Percentiles rank a stretch among this genome's conserved stretches.
Evolutionary conservation across 2,113 vertebrate species (phyloP).

Genomic region (Motacilla alba): DNA sequence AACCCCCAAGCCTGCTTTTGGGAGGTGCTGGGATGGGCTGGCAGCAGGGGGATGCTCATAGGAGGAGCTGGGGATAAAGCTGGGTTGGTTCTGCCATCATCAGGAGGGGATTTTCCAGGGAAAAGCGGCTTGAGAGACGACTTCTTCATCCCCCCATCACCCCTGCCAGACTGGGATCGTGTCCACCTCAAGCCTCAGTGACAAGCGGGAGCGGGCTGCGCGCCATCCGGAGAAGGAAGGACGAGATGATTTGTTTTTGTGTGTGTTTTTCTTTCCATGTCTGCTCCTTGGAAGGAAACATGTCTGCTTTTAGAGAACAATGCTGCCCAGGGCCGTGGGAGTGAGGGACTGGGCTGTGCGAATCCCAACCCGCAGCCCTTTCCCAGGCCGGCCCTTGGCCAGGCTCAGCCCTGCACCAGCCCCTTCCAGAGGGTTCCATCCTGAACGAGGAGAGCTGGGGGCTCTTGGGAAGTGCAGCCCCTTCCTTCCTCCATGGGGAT

Average conservation of each 20-base stretch:
- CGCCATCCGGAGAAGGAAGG: conserved; percentile 47
- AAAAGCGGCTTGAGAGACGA: not conserved
- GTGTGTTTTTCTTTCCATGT: conserved; percentile 64
- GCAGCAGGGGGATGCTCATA: not conserved
- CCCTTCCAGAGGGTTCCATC: not conserved
- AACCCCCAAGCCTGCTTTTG: not conserved
- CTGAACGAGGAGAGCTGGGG: not conserved
- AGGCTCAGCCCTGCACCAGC: not conserved
- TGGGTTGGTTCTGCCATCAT: not conserved
- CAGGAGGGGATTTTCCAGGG: not conserved
- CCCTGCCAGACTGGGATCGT: not conserved
- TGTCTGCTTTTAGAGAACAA: conserved; percentile 57
- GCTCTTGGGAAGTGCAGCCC: not conserved
- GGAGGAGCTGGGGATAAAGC: not conserved
- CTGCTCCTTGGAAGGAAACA: conserved; percentile 66
- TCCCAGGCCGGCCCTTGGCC: not conserved
- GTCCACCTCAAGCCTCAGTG: conserved; percentile 18
- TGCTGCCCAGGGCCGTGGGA: conserved; percentile 57
- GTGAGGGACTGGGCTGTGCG: conserved; percentile 11
- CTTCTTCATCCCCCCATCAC: not conserved
- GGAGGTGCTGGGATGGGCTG: not conserved
- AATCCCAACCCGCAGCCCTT: not conserved
- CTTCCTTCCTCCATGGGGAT: not conserved
- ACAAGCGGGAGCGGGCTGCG: not conserved
- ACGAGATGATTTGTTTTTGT: conserved; percentile 55